Conservation (phyloP, 2,113 vertebrate genomes). For the Empidonax traillii region DNA sequence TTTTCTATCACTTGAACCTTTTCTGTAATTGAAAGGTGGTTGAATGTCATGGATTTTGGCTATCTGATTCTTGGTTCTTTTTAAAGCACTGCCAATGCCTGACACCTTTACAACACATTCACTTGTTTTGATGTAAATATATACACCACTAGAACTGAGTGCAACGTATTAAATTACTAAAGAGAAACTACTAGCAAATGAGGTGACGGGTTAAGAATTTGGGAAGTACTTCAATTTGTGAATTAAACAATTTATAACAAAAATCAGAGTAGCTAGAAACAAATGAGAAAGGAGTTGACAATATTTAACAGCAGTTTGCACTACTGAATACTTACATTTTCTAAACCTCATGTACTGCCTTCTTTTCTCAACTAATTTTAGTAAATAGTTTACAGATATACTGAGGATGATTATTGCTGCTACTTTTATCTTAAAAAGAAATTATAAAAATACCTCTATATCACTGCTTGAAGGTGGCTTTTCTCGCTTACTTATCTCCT, state of each 20-base stretch:
- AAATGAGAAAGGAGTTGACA: neutral
- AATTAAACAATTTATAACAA: neutral
- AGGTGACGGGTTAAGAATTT: neutral
- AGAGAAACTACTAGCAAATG: neutral
- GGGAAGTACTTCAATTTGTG: neutral
- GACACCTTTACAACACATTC: neutral
- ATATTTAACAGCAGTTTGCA: neutral
- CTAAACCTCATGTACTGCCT: neutral
- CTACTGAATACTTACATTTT: neutral
- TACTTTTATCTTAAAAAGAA: neutral
- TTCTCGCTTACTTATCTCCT: conserved; percentile 56
- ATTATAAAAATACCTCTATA: conserved; percentile 73
- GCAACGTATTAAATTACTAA: neutral
- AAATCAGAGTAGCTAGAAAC: neutral
- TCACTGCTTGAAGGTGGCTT: conserved; percentile 74
- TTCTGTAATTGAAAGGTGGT: neutral
- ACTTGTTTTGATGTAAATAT: neutral
- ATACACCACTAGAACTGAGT: neutral
- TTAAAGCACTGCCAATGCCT: neutral
- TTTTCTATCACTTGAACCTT: neutral
- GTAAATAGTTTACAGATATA: neutral
- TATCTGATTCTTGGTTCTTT: neutral
- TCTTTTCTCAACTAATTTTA: neutral
- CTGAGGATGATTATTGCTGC: neutral
- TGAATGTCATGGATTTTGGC: neutral